Conservation (phyloP, 1,140 invertebrate species). For the Aethina tumida region DNA sequence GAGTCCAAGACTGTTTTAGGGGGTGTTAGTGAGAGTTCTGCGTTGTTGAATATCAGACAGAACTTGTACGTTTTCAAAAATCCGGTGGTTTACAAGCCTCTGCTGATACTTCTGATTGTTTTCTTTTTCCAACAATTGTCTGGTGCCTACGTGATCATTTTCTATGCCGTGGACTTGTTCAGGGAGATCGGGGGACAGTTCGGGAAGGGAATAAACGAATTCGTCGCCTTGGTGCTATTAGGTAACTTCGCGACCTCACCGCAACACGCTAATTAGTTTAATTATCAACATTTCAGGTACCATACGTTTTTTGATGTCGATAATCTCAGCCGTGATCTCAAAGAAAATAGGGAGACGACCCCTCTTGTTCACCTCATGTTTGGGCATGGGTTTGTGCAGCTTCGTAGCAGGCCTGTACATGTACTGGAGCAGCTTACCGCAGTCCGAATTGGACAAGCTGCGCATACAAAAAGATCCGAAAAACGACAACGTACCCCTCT, state of each 20-base stretch:
- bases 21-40: conserved; percentile 11
- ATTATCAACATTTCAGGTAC: no score
- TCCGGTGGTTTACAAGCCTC: conserved; percentile 41
- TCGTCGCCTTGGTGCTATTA: conserved; percentile 40
- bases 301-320: conserved; percentile 42
- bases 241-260: no score
- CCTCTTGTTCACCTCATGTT: conserved; percentile 41
- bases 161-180: conserved; percentile 54
- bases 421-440: conserved; percentile 27
- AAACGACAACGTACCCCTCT: conserved; percentile 35
- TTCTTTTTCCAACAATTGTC: conserved; percentile 49
- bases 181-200: conserved; percentile 38
- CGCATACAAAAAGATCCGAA: conserved; percentile 12
- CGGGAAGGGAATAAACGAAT: conserved; percentile 36
- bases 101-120: conserved; percentile 39
- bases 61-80: conserved; percentile 18
- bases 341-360: conserved; percentile 43
- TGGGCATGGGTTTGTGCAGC: conserved; percentile 46
- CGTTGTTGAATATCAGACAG: conserved; percentile 12
- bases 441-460: conserved; percentile 14
- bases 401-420: conserved; percentile 41
- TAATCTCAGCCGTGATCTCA: conserved; percentile 39
- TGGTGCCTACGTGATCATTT: conserved; percentile 55
- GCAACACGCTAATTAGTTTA: no score
- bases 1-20: conserved; percentile 16